Percentiles rank a stretch among this genome's conserved stretches.
phyloP scores from a whole-genome alignment of 2,113 vertebrate species.

The Aphelocoma coerulescens region DNA sequence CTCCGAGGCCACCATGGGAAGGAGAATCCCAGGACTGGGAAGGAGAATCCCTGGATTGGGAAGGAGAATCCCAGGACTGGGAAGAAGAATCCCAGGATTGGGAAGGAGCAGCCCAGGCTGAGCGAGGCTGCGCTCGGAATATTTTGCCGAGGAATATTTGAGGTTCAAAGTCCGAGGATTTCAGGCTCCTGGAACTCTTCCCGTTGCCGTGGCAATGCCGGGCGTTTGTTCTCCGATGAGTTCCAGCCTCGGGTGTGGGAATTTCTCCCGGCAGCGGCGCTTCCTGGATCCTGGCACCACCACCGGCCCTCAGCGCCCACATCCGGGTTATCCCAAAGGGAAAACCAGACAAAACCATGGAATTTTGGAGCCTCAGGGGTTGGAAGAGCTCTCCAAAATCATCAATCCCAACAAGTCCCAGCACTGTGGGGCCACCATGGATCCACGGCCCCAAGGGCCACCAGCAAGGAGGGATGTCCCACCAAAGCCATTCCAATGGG shows the following conservation, averaged over 20 bases:
- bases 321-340: not conserved
- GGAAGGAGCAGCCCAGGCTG: not conserved
- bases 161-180: not conserved
- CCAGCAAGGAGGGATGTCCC: not conserved
- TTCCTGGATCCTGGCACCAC: not conserved
- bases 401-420: not conserved
- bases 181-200: not conserved
- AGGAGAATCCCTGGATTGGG: not conserved
- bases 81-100: not conserved
- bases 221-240: not conserved
- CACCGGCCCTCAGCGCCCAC: not conserved
- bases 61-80: not conserved
- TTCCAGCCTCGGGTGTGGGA: not conserved
- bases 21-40: not conserved
- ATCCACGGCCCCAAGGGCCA: not conserved
- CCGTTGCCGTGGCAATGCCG: not conserved
- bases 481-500: not conserved
- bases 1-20: not conserved
- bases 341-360: fast-evolving
- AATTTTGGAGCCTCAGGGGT: fast-evolving
- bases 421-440: fast-evolving
- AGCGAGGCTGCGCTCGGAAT: not conserved
- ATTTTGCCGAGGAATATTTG: not conserved
- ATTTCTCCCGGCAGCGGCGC: not conserved
- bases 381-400: fast-evolving